Base-by-base conservation (phyloP, 1,140 invertebrate species). In the Palaemon carinicauda region DNA sequence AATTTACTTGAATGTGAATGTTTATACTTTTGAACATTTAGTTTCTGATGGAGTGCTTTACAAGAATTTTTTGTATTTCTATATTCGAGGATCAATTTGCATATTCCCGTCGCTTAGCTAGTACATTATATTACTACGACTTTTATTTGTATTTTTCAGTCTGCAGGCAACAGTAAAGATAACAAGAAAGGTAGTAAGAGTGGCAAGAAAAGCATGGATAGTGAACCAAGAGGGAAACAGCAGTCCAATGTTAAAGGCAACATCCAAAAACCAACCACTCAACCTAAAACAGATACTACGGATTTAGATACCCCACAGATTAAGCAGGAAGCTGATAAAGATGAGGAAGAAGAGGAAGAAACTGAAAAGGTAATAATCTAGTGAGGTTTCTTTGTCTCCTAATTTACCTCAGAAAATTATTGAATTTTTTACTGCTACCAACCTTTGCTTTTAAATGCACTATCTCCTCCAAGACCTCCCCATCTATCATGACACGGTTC, bases 91-190 rank as follows among this genome's bases (percentile, higher is more conserved):
- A 21, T 65, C 27, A 5, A 19, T 65, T 60, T 60, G 24, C 12
- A 41, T 9, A 12, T 27, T 19, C 56, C n/a, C n/a, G n/a, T n/a
- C 24, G 21, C 24, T 27, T 15, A 69, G 17, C 24, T 69, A 9
- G n/a, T n/a, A 41, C 41, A 41, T 41, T n/a, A n/a, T n/a, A n/a
- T n/a, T n/a, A n/a, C n/a, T n/a, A n/a, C n/a, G n/a, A n/a, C n/a
- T n/a, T n/a, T n/a, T n/a, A n/a, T n/a, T n/a, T n/a, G n/a, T n/a
- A n/a, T n/a, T n/a, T n/a, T 74, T 12, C 52, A 87, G 84, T 87
- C 84, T 7, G 78, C 78, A 54, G 84, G 84, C 14, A 87, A 21
- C 65, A 74, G 41, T 33, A 87, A 80, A 53, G 84, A 80, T 24
- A 51, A 51, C 1, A 87, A 75, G 29, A 86, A 88, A 60, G 65